Conservation (phyloP, 2,113 vertebrate genomes). For the Etheostoma cragini region DNA sequence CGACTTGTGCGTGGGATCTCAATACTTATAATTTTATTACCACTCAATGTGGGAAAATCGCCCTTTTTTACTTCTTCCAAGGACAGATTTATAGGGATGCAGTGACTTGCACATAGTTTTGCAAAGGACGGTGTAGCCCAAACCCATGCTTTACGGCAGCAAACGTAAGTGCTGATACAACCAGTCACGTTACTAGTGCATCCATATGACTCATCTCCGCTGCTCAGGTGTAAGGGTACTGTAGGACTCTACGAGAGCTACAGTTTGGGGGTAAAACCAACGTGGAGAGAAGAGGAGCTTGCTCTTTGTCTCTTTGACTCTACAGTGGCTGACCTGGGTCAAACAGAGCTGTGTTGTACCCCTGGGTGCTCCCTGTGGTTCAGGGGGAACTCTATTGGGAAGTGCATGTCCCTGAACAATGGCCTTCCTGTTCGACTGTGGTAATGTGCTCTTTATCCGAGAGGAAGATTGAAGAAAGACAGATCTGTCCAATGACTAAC, state of each 20-base stretch:
- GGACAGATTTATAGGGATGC: neutral
- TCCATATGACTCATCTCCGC: neutral
- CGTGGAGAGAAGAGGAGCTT: neutral
- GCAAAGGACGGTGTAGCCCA: neutral
- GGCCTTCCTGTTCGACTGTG: slow-evolving; percentile 67
- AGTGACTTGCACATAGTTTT: neutral
- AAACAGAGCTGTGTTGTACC: slow-evolving; percentile 30
- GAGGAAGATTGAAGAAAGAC: slow-evolving; percentile 68
- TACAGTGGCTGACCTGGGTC: slow-evolving; percentile 45
- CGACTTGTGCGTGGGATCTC: neutral
- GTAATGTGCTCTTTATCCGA: slow-evolving; percentile 38
- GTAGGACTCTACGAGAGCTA: neutral
- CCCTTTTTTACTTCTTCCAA: neutral
- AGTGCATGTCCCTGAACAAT: slow-evolving; percentile 65
- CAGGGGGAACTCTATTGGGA: slow-evolving; percentile 71
- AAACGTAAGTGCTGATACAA: neutral
- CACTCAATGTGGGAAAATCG: neutral
- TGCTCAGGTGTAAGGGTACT: neutral
- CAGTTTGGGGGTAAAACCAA: neutral
- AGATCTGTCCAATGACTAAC: slow-evolving; percentile 43
- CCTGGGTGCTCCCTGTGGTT: slow-evolving; percentile 47
- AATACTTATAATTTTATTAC: neutral
- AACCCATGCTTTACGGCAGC: neutral
- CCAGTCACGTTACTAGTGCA: neutral
- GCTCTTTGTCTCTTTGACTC: slow-evolving; percentile 25